Evolutionary conservation across 2,797 vertebrate species (phyloP).

Genomic region (Scleropages formosus): DNA sequence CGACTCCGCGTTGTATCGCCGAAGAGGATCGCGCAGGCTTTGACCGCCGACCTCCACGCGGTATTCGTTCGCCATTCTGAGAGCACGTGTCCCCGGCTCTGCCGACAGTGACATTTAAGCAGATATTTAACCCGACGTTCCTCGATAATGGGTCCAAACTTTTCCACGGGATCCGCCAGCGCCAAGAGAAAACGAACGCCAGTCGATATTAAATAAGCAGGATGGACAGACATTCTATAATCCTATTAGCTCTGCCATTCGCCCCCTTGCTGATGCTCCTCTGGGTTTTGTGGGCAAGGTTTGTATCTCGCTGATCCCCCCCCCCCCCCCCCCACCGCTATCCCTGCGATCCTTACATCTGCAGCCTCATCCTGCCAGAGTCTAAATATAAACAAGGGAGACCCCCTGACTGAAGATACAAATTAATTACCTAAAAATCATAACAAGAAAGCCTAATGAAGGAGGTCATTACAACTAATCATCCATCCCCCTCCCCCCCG

Average conservation of each 20-base stretch:
- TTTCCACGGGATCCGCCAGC: not conserved
- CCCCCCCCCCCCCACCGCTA: constrained; percentile 36
- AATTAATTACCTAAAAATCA: constrained; percentile 59
- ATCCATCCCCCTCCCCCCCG: not conserved
- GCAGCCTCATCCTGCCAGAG: constrained; percentile 48
- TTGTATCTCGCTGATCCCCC: constrained; percentile 51
- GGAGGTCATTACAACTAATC: constrained; percentile 13
- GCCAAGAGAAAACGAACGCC: not conserved
- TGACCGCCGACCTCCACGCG: not conserved
- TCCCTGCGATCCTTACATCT: constrained; percentile 55
- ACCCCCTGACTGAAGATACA: constrained; percentile 39
- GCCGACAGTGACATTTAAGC: not conserved
- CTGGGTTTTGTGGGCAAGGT: not conserved
- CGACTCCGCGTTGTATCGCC: not conserved
- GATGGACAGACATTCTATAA: no score
- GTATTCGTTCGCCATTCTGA: not conserved
- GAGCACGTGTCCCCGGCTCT: not conserved
- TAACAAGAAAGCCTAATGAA: constrained; percentile 26
- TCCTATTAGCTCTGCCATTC: not conserved
- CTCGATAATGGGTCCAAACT: not conserved
- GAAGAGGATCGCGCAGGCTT: not conserved
- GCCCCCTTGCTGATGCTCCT: not conserved
- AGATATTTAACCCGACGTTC: not conserved
- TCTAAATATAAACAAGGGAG: constrained; percentile 59
- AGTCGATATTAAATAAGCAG: not conserved